Base-by-base conservation (phyloP, 2,113 vertebrate genomes). In the Neolamprologus sp. region DNA sequence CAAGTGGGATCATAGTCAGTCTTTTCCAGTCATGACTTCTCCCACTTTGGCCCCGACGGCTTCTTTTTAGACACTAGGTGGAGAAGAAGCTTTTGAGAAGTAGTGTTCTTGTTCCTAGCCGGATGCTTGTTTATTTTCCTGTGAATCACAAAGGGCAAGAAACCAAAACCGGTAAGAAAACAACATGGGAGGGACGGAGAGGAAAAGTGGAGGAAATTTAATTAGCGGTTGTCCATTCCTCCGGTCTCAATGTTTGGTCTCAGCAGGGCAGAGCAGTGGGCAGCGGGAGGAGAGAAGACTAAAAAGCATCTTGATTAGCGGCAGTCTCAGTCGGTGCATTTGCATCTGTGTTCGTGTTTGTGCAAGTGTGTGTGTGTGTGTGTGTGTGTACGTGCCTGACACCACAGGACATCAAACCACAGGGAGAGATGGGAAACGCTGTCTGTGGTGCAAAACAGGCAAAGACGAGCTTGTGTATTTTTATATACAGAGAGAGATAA, bases 191-290 rank as follows among this genome's bases (percentile, higher is more conserved):
- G 91, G 87, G 91, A 80, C 87, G 2, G 78, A 78, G 92, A 91
- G 90, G 90, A 92, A 93, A 92, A 93, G 89, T 85, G 81, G 90
- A 94, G 95, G 94, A 95, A 94, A 95, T 95, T 95, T 93, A 96
- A 96, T 96, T 96, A 96, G 94, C 78, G 47, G 90, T 91, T 91
- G 94, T 94, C 90, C 89, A 37, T 91, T 91, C 87, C 90, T 91
- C 88, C 11, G 53, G 85, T 87, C 75, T 82, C 81, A 5, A 81
- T 40, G 71, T 90, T 91, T 86, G 89, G 92, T 86, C 93, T 89
- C 88, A 23, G 88, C 91, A 82, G 90, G 89, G 82, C 86, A 85
- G 87, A 93, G 87, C 73, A 75, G 92, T 78, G 84, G 92, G 89
- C 88, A 83, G 93, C 68, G 9, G 60, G 84, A 87, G 88, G 57